Percentiles rank a stretch among this genome's conserved stretches.
Evolutionary conservation across 2,113 vertebrate genomes (phyloP).

Genomic region (Neolamprologus devosi): DNA sequence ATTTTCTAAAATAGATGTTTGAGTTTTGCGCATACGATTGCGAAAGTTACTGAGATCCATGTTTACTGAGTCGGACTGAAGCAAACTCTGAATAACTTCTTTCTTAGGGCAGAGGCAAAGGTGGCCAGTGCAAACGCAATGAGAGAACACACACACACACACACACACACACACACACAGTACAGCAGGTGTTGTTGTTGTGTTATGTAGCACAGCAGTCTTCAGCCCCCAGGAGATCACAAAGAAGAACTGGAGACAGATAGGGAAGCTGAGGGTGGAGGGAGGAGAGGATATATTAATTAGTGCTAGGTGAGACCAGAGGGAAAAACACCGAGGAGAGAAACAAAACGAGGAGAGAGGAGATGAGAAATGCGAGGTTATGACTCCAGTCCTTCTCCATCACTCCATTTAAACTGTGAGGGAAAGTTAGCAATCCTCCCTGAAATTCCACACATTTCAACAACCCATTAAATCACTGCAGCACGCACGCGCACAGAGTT

Average conservation of each 20-base stretch:
- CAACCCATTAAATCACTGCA: background rate
- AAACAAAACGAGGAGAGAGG: background rate
- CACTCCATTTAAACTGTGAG: background rate
- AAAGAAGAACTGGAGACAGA: background rate
- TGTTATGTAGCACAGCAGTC: conserved; percentile 47
- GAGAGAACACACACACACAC: background rate
- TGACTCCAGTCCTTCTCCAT: background rate
- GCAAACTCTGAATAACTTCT: background rate
- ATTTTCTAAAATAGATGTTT: conserved; percentile 46
- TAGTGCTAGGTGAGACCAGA: conserved; percentile 4
- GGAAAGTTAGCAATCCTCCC: conserved; percentile 19
- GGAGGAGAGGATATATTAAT: conserved; percentile 46
- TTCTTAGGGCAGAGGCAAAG: background rate
- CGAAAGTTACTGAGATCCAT: conserved; percentile 56
- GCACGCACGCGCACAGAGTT: background rate
- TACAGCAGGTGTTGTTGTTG: conserved; percentile 69
- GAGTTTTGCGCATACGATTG: conserved; percentile 58
- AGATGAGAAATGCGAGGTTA: background rate
- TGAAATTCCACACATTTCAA: conserved; percentile 28
- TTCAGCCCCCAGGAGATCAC: conserved; percentile 24
- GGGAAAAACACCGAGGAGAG: background rate
- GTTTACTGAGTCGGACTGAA: background rate
- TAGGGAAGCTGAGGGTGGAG: background rate
- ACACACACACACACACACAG: background rate
- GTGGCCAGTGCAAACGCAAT: background rate